These are phyloP conservation scores for Heliconius hewitsoni DNA, from an alignment of 1,140 invertebrate species.

Conservation along the genomic window DNA sequence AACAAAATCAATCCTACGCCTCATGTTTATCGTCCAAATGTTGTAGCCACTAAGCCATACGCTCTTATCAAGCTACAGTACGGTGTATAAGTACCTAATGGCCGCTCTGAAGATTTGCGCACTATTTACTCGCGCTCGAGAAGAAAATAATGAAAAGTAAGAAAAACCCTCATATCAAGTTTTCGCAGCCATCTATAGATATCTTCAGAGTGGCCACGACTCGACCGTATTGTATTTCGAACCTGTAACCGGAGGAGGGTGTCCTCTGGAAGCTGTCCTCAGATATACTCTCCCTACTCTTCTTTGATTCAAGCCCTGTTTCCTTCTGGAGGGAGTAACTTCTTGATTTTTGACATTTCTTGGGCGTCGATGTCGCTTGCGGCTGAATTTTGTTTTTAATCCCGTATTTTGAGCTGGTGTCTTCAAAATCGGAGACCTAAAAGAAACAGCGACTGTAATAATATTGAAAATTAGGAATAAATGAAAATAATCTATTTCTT, in stretches of 20 bases:
- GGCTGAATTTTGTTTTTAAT: slow-evolving; percentile 44
- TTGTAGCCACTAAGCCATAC: too few species aligned
- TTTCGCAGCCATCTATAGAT: too few species aligned
- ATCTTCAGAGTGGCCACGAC: too few species aligned
- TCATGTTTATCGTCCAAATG: too few species aligned
- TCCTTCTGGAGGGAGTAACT: slow-evolving; percentile 48
- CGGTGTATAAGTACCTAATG: too few species aligned
- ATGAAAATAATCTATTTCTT: too few species aligned
- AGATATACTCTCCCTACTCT: slow-evolving; percentile 42
- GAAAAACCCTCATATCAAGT: too few species aligned
- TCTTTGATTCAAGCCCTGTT: slow-evolving; percentile 43
- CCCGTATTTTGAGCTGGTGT: slow-evolving; percentile 51
- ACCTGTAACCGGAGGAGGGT: slow-evolving; percentile 49
- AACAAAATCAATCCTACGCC: too few species aligned
- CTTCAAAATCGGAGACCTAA: slow-evolving; percentile 69
- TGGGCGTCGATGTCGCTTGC: slow-evolving; percentile 58
- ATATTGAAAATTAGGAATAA: not conserved
- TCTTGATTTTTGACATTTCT: slow-evolving; percentile 47
- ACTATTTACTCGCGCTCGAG: too few species aligned
- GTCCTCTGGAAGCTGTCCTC: slow-evolving; percentile 46
- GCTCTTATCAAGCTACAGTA: too few species aligned
- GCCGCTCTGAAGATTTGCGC: too few species aligned
- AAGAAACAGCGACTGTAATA: not conserved
- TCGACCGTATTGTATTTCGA: not conserved
- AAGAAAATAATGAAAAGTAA: too few species aligned